Base-by-base conservation (phyloP, 1,140 invertebrate genomes). In the Caligus rogercresseyi region DNA sequence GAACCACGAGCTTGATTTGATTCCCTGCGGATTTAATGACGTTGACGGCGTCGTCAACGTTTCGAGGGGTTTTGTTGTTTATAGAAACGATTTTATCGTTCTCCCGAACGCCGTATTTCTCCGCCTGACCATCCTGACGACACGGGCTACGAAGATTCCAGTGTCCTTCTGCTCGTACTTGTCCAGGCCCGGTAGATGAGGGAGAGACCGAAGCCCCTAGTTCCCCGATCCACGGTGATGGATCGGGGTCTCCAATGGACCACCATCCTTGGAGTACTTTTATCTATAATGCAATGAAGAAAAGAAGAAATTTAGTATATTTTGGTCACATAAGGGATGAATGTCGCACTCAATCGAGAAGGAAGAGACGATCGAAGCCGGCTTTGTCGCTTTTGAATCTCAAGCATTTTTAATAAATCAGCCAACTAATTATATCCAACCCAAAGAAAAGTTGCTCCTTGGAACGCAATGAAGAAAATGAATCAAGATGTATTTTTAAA, bases 81-180 rank as follows among this genome's bases (percentile, higher is more conserved):
- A 63, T 63, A 15, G 61, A 54, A 19, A 63, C 21, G 31, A 63
- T 54, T 51, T 63, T 63, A 25, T 63, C 61, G 16, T 56, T 56
- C 16, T 63, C 61, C 1, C 53, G 51, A 20, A 63, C 61, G 15
- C 61, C 61, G 25, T 59, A 63, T 51, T 51, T 54, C 2, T 51
- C 61, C 4, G 61, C 61, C 54, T 63, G 61, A 16, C 61, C 61
- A 18, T 51, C 61, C 13, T 51, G 3, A 63, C 61, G 15, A 63
- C 61, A 24, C 61, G n/a, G 2, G 61, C 61, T 16, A 63, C 61
- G 25, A 63, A 63, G n/a, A 63, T 63, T 3, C 61, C 61, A 1
- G 61, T 63, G 53, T 63, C 61, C 54, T 63, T 63, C 52, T 63
- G 43, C 52, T 63, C 61, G 20, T 63, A 63, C 25, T 63, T 63